phyloP scores from a whole-genome alignment of 2,113 vertebrate species.

The Natator depressus region DNA sequence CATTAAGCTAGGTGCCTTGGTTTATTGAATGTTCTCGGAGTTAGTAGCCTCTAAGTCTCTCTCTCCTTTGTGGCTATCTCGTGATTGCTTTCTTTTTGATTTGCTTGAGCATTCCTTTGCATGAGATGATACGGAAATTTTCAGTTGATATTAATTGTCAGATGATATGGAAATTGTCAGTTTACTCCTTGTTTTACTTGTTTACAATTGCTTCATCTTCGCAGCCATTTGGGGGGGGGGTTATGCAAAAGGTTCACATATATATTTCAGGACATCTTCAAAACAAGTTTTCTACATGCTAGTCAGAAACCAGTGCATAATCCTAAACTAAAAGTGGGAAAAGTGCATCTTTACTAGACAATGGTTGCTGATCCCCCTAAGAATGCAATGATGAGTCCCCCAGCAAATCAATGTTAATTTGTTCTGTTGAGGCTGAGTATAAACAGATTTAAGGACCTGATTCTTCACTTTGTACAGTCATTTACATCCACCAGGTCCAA shows the following conservation, averaged over 20 bases:
- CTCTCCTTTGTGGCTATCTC: background rate
- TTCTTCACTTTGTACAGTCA: background rate
- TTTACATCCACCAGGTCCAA: background rate
- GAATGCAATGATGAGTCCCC: background rate
- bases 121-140: background rate
- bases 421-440: background rate
- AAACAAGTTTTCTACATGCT: background rate
- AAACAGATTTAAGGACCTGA: background rate
- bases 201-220: background rate
- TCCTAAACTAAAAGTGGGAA: rapidly evolving
- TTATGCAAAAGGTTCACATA: background rate
- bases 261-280: background rate
- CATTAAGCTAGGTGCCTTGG: background rate
- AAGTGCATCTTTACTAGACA: background rate
- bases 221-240: background rate
- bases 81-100: background rate
- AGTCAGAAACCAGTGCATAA: background rate
- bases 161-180: background rate
- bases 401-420: background rate
- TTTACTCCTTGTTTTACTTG: background rate
- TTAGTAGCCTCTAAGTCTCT: background rate
- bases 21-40: background rate
- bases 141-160: background rate
- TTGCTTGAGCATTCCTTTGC: background rate
- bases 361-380: background rate